Evolutionary conservation across 2,888 invertebrate genomes (phyloP).

Genomic region (Mimumesa dahlbomi): DNA sequence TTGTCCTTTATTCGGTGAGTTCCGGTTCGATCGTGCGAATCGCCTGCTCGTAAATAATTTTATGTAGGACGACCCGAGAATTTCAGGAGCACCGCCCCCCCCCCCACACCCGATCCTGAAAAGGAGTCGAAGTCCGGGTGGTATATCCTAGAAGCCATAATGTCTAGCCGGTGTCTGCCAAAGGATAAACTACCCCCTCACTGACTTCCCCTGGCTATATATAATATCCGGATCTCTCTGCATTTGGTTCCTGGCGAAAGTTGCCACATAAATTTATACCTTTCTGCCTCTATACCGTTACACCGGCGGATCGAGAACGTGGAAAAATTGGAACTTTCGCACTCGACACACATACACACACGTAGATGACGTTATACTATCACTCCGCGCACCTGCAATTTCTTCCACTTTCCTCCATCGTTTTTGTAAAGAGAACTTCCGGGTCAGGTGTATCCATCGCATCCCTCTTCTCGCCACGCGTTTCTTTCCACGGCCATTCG

Average conservation of each 20-base stretch:
- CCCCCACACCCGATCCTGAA: conserved; percentile 27
- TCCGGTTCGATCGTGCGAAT: too few relatives aligned
- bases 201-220: conserved; percentile 60
- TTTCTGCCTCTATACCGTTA: conserved; percentile 11
- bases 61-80: conserved; percentile 3
- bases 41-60: conserved; percentile 5
- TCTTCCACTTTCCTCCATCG: conserved; percentile 21
- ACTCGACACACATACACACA: too few relatives aligned
- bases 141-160: conserved; percentile 45
- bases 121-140: conserved; percentile 7
- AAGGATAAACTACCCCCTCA: conserved; percentile 61
- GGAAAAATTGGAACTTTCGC: conserved; percentile 66
- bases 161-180: conserved; percentile 49
- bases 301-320: conserved; percentile 33
- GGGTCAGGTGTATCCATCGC: conserved; percentile 8
- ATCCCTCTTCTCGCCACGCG: background rate
- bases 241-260: conserved; percentile 66
- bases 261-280: conserved; percentile 69
- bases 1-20: too few relatives aligned
- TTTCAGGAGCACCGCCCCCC: conserved; percentile 24
- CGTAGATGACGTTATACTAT: too few relatives aligned
- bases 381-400: conserved; percentile 36
- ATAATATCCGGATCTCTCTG: conserved; percentile 66
- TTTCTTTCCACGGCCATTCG: conserved; percentile 25
- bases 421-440: conserved; percentile 36